Evolutionary conservation across 2,888 invertebrate genomes (phyloP), one percentile per base, ranked within the genome.

Genomic region (Thera britannica): DNA sequence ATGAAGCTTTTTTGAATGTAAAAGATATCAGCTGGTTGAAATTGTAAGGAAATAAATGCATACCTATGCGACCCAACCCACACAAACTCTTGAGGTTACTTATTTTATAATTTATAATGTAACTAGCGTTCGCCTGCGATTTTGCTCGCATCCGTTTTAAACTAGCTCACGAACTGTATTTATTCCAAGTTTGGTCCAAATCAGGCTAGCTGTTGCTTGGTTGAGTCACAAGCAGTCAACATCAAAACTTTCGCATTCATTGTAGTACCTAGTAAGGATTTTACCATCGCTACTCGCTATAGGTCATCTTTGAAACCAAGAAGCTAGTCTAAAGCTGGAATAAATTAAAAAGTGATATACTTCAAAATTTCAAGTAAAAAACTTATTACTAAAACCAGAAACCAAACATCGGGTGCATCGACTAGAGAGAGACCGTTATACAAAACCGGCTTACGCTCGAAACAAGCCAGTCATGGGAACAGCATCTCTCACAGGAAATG

Each of bases 381-480:
- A 2, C 44, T 46, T 46, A 46, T 46, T 46, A 9, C 9, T 8
- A 46, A 46, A 46, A 9, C 44, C 6, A 46, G 44, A 46, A 46
- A 46, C 7, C 9, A 44, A 49, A 12, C 49, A 49, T 12, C 12
- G 44, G 12, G 11, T 41, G 58, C 58, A 58, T 36, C 58, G 41
- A 52, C 23, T 52, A 35, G 44, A 34, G 34, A 46, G 44, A 46
- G 23, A 51, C 67, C 67, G 67, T 68, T 68, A 68, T 36, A 56
- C 6, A 3, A 34, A 67, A 68, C 67, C 67, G 63, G 67, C 63
- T 63, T 46, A 46, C 9, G 41, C 48, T 36, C 41, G 58, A 34
- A 59, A 56, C 34, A 51, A 48, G 62, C 55, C 59, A n/a, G 67
- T 51, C 54, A 52, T 65, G 65, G 41, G 35, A 62, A 55, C 35